Evolutionary conservation across 2,888 invertebrate genomes (phyloP).

Genomic region (Merodon equestris): DNA sequence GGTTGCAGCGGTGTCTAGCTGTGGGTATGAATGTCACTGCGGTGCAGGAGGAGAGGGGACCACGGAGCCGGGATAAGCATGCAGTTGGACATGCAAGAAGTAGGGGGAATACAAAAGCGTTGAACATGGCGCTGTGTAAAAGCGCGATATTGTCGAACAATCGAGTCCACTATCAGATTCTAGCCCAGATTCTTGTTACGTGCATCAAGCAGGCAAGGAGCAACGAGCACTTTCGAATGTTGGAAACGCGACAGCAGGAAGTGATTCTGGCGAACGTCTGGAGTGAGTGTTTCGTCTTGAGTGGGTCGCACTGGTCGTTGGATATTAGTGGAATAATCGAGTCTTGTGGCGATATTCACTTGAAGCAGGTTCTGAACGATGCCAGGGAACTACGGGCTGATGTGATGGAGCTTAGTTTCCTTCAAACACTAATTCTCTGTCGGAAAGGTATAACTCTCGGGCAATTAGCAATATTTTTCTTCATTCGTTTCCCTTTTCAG

Average conservation of each 20-base stretch:
- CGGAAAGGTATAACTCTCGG: conserved; percentile 78
- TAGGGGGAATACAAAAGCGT: conserved; percentile 21
- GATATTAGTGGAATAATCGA: conserved; percentile 78
- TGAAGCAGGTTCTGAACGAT: conserved; percentile 76
- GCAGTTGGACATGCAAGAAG: conserved; percentile 10
- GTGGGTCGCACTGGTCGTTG: conserved; percentile 81
- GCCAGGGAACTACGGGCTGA: conserved; percentile 79
- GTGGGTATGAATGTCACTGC: conserved; percentile 90
- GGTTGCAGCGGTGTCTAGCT: conserved; percentile 87
- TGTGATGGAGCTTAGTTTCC: conserved; percentile 79
- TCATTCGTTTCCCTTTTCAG: conserved; percentile 68
- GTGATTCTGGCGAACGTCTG: conserved; percentile 81
- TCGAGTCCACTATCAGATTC: conserved; percentile 80
- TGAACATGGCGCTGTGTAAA: conserved; percentile 5
- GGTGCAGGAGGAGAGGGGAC: conserved; percentile 91
- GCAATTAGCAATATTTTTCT: not conserved
- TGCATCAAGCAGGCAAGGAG: conserved; percentile 81
- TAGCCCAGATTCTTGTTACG: conserved; percentile 82
- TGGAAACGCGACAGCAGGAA: conserved; percentile 80
- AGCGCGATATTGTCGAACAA: conserved; percentile 58
- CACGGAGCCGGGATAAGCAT: conserved; percentile 78
- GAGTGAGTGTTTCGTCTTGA: conserved; percentile 82
- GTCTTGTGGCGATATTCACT: conserved; percentile 74
- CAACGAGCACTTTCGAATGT: conserved; percentile 80
- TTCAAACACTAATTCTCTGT: conserved; percentile 80